Evolutionary conservation across 2,888 invertebrate species (phyloP).

Genomic region (Acronicta aceris): DNA sequence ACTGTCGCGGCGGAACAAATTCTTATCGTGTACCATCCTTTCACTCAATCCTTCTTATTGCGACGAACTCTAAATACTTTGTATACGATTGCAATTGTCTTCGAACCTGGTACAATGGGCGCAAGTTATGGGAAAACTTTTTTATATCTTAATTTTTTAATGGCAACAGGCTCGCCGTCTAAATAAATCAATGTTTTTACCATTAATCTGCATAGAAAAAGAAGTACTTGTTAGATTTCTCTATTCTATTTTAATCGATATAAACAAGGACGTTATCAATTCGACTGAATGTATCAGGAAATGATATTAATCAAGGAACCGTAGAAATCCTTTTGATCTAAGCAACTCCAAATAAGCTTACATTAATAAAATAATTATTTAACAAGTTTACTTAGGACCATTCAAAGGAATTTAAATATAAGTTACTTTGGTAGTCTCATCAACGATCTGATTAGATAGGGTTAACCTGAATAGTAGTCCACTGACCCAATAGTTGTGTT

Average conservation of each 20-base stretch:
- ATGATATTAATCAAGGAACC: no score
- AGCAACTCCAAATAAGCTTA: conserved; percentile 10
- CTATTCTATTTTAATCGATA: no score
- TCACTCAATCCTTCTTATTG: conserved; percentile 78
- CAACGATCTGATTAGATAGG: conserved; percentile 54
- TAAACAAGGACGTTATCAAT: no score
- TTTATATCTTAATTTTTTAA: neutral
- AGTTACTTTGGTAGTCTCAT: conserved; percentile 47
- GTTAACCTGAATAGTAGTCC: conserved; percentile 51
- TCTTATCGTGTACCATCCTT: conserved; percentile 75
- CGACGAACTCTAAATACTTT: conserved; percentile 75
- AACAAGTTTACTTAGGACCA: conserved; percentile 46
- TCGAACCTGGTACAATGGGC: conserved; percentile 54
- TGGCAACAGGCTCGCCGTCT: no score
- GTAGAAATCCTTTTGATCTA: no score
- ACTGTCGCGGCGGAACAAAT: conserved; percentile 64
- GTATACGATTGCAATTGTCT: conserved; percentile 75
- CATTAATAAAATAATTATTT: conserved; percentile 31
- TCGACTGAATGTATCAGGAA: no score
- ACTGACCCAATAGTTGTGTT: conserved; percentile 50
- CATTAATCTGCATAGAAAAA: no score
- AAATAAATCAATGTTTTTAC: no score
- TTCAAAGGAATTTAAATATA: conserved; percentile 50
- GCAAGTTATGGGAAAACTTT: conserved; percentile 52
- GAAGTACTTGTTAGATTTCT: no score